Percentiles rank a stretch among this genome's conserved stretches.
Conservation (phyloP, 2,113 vertebrate genomes). For the Eolophus roseicapilla region DNA sequence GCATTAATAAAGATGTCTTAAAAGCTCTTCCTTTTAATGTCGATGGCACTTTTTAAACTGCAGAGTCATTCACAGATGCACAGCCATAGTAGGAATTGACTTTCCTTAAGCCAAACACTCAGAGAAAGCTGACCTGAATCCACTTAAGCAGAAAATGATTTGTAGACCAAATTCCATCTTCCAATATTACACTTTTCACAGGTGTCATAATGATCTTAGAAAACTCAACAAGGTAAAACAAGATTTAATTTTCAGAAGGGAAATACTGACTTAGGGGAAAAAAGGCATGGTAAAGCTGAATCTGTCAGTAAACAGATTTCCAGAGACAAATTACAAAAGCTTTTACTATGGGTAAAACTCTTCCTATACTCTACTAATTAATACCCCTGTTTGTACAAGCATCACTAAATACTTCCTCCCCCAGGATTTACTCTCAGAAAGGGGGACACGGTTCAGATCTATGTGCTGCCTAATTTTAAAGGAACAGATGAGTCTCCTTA, state of each 20-base stretch:
- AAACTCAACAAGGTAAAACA: background rate
- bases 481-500: background rate
- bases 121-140: background rate
- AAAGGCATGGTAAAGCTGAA: background rate
- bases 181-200: background rate
- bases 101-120: background rate
- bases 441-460: background rate
- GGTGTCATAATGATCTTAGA: background rate
- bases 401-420: background rate
- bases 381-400: background rate
- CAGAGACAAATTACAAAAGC: background rate
- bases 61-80: fast-evolving
- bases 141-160: background rate
- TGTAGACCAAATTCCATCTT: background rate
- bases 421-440: background rate
- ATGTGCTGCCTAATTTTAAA: background rate
- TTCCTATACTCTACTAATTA: background rate
- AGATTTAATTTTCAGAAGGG: background rate
- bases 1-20: background rate
- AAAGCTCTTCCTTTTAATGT: background rate
- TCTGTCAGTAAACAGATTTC: background rate
- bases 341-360: background rate
- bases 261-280: background rate
- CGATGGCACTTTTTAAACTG: background rate
- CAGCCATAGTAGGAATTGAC: background rate